Conservation (phyloP, 2,888 invertebrate species). For the Cistogaster globosa region DNA sequence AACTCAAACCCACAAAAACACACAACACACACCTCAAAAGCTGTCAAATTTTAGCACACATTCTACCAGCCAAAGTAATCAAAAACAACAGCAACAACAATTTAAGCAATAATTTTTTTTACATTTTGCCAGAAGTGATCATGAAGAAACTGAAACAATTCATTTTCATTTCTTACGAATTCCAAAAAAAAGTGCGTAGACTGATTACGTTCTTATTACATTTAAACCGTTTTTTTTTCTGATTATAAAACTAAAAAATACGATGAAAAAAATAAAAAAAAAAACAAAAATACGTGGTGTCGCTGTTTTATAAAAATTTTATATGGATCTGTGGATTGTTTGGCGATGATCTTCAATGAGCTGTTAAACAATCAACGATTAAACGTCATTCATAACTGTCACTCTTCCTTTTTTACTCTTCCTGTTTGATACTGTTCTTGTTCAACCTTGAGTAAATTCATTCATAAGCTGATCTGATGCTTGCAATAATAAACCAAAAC, state of each 20-base stretch:
- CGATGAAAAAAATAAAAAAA: not conserved
- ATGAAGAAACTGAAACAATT: slow-evolving; percentile 49
- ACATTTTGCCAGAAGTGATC: slow-evolving; percentile 59
- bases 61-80: slow-evolving; percentile 50
- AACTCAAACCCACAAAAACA: slow-evolving; percentile 53
- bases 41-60: slow-evolving; percentile 73
- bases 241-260: not conserved
- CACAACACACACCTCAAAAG: slow-evolving; percentile 73
- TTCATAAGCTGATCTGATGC: slow-evolving; percentile 53
- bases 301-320: slow-evolving; percentile 11
- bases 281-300: slow-evolving; percentile 21
- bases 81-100: slow-evolving; percentile 52
- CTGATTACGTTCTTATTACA: slow-evolving; percentile 64
- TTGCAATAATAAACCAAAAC: slow-evolving; percentile 12
- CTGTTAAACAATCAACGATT: slow-evolving; percentile 72
- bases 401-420: slow-evolving; percentile 12
- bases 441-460: slow-evolving; percentile 32
- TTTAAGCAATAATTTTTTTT: slow-evolving; percentile 32
- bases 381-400: slow-evolving; percentile 70
- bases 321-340: slow-evolving; percentile 24
- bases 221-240: slow-evolving; percentile 29
- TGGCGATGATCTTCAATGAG: slow-evolving; percentile 69
- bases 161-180: slow-evolving; percentile 42
- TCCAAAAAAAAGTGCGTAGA: slow-evolving; percentile 67
- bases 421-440: slow-evolving; percentile 8